These are phyloP conservation scores for Progne subis DNA, from an alignment of 2,113 vertebrate genomes.

Conservation along the genomic window DNA sequence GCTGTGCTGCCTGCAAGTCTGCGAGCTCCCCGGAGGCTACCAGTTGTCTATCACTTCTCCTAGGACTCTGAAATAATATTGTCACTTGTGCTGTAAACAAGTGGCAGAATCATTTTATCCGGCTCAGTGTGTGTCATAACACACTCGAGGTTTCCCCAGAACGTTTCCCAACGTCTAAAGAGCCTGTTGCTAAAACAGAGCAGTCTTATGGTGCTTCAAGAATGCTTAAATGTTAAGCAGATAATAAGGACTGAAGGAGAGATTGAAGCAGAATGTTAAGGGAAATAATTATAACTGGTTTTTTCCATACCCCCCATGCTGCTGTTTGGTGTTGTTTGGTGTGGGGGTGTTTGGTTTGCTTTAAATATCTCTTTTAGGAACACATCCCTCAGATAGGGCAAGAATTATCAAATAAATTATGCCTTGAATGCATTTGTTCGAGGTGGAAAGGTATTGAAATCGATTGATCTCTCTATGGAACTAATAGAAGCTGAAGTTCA, in stretches of 20 bases:
- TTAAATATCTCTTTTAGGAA: background rate
- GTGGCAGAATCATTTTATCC: slow-evolving; percentile 4
- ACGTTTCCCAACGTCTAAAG: background rate
- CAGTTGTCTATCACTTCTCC: background rate
- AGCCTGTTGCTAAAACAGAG: background rate
- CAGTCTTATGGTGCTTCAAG: background rate
- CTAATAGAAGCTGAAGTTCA: background rate
- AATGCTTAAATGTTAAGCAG: background rate
- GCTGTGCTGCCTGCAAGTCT: background rate
- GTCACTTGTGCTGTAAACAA: slow-evolving; percentile 43
- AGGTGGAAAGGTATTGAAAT: background rate
- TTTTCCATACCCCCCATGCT: rapidly evolving
- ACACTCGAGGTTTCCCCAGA: background rate
- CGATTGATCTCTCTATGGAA: background rate
- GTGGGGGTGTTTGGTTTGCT: background rate
- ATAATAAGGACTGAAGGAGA: background rate
- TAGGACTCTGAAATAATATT: background rate
- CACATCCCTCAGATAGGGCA: background rate
- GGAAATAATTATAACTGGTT: background rate
- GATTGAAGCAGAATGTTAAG: background rate
- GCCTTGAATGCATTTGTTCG: background rate
- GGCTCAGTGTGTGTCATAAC: slow-evolving; percentile 16
- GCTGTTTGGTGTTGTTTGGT: background rate
- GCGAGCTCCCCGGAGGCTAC: background rate
- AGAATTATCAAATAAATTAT: background rate